These are phyloP conservation scores for Aplocera efformata DNA, from an alignment of 2,888 invertebrate species.

Conservation along the genomic window DNA sequence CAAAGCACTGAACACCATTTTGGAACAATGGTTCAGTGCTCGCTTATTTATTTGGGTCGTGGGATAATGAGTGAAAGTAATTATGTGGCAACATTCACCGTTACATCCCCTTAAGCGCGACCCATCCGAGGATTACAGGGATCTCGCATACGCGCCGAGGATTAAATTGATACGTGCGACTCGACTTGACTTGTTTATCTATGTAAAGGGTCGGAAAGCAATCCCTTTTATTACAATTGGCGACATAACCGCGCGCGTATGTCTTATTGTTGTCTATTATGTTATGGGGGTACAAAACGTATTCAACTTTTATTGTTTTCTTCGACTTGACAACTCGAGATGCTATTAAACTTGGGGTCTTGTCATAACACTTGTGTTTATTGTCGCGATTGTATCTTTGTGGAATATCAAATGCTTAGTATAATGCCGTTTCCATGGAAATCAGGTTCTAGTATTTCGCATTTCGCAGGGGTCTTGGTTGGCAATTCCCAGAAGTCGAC, in stretches of 20 bases:
- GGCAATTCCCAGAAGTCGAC: conserved; percentile 42
- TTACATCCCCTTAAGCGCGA: conserved; percentile 57
- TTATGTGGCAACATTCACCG: conserved; percentile 70
- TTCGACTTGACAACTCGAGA: conserved; percentile 50
- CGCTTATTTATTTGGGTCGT: conserved; percentile 37
- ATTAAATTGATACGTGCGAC: conserved; percentile 75
- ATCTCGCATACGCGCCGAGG: conserved; percentile 59
- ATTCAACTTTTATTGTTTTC: conserved; percentile 56
- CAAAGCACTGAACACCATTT: conserved; percentile 1
- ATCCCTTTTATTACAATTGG: conserved; percentile 70
- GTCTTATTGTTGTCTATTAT: conserved; percentile 64
- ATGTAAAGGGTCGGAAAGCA: conserved; percentile 68
- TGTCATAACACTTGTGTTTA: conserved; percentile 34
- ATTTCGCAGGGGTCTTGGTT: conserved; percentile 35
- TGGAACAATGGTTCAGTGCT: background rate
- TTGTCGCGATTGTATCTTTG: conserved; percentile 31
- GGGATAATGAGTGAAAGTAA: conserved; percentile 61
- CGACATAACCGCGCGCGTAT: conserved; percentile 64
- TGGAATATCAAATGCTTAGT: conserved; percentile 26
- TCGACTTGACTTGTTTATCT: conserved; percentile 68
- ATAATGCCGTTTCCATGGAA: conserved; percentile 27
- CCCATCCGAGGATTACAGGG: conserved; percentile 65
- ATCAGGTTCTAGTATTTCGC: conserved; percentile 33
- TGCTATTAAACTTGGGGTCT: conserved; percentile 40
- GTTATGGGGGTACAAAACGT: conserved; percentile 41